Evolutionary conservation across 2,113 vertebrate species (phyloP), one percentile per base, ranked within the genome.

Genomic region (Brachyhypopomus gauderio): DNA sequence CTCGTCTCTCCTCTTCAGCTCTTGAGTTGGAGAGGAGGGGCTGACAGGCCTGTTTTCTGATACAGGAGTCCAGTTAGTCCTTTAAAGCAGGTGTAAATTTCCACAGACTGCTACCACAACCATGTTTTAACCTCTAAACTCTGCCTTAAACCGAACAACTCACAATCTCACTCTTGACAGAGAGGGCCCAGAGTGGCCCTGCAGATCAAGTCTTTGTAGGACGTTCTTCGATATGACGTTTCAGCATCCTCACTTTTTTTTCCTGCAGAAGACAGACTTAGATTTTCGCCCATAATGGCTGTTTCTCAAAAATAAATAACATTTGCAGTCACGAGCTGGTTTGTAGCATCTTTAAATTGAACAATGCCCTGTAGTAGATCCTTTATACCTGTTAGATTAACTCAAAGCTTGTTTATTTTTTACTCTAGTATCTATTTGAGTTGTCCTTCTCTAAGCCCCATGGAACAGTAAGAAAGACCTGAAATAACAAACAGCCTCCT

Each of bases 51-150:
- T 81, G 81, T 87, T 85, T 87, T 79, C 66, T 79, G 72, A 74
- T 75, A 67, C 0, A 14, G 27, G 38, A 59, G 60, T 67, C 36
- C 71, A 41, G 74, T 72, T 75, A 41, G 78, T 82, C 76, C 23
- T 64, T 34, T 41, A 85, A 85, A 84, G 74, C 76, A 82, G 80
- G 77, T 63, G 55, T 71, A 84, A 77, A 85, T 85, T 70, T 83
- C 71, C 82, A 77, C 75, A 73, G 12, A 30, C 25, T 52, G 70
- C 76, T 81, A 75, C 36, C 25, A 20, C 74, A 79, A 41, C 76
- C 75, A 64, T 38, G 48, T 63, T 60, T 85, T 84, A 86, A 86
- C 82, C 85, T 78, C 78, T 77, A 78, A 67, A 55, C 30, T 60
- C 63, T 72, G 74, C 71, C 52, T 86, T 71, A 23, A 59, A 77